Evolutionary conservation across 1,140 invertebrate species (phyloP).

Genomic region (Homarus americanus): DNA sequence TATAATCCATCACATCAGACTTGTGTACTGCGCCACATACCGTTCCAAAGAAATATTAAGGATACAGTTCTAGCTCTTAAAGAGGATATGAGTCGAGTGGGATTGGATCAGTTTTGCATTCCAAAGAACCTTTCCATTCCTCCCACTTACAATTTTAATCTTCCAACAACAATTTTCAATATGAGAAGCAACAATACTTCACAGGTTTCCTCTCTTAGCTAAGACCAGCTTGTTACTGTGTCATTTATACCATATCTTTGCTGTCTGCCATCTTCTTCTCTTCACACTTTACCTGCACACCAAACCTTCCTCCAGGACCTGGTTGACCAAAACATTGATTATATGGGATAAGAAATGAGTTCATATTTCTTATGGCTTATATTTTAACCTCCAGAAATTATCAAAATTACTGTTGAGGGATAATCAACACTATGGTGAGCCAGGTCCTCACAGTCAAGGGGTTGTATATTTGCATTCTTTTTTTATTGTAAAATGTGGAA

Average conservation of each 20-base stretch:
- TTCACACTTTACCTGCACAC: not conserved
- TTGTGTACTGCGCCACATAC: not conserved
- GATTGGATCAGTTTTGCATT: conserved; percentile 12
- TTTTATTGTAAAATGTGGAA: not conserved
- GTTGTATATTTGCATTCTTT: not conserved
- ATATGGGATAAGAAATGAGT: not conserved
- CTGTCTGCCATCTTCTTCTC: not conserved
- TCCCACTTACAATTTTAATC: not conserved
- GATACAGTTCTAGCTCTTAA: not conserved
- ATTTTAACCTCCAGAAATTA: not conserved
- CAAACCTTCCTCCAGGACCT: not conserved
- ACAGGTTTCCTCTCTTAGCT: not conserved
- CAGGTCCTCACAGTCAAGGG: not conserved
- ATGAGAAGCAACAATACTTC: conserved; percentile 8
- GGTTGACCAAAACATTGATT: not conserved
- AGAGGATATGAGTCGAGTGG: not conserved
- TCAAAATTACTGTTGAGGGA: not conserved
- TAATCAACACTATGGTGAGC: not conserved
- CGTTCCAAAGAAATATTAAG: not conserved
- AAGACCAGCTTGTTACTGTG: not conserved
- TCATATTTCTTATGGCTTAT: not conserved
- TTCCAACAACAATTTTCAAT: not conserved
- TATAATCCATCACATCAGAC: too few species aligned
- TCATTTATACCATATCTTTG: not conserved
- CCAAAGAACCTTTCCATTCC: conserved; percentile 4